These are phyloP conservation scores for Triplophysa rosa DNA, from an alignment of 2,113 vertebrate genomes.

Conservation along the genomic window DNA sequence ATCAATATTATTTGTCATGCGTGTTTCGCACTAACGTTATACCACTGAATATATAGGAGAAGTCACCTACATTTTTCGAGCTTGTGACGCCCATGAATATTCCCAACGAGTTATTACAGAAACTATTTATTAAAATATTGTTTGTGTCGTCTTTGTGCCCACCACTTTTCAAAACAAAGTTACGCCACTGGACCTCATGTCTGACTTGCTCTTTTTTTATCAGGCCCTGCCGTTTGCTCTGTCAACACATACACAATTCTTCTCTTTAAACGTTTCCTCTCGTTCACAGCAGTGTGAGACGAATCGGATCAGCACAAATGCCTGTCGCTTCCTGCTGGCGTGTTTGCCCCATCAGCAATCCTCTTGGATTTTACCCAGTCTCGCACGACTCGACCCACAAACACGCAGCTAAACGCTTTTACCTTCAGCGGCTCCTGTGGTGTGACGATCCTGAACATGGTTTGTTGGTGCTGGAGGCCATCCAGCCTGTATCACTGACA, in stretches of 20 bases:
- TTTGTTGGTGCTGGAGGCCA: slow-evolving; percentile 53
- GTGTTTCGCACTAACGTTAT: too few relatives aligned
- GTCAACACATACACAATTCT: slow-evolving; percentile 49
- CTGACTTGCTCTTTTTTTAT: too few relatives aligned
- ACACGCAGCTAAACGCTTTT: slow-evolving; percentile 64
- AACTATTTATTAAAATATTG: too few relatives aligned
- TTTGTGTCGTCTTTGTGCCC: too few relatives aligned
- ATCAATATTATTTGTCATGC: too few relatives aligned
- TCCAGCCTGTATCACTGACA: slow-evolving; percentile 64
- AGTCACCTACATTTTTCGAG: too few relatives aligned
- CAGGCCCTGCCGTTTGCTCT: neutral
- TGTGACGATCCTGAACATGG: slow-evolving; percentile 54
- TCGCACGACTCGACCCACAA: slow-evolving; percentile 54
- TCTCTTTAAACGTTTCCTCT: slow-evolving; percentile 40
- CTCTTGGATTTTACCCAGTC: slow-evolving; percentile 58
- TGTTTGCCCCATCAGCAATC: slow-evolving; percentile 52
- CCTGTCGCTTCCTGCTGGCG: slow-evolving; percentile 64
- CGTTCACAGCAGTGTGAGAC: slow-evolving; percentile 57
- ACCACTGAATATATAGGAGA: too few relatives aligned
- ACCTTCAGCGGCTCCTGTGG: slow-evolving; percentile 61
- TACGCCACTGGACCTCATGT: too few relatives aligned
- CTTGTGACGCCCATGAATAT: too few relatives aligned
- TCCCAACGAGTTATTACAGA: too few relatives aligned
- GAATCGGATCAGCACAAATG: slow-evolving; percentile 59
- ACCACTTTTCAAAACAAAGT: too few relatives aligned